These are phyloP conservation scores for Diploscapter pachys DNA, from an alignment of 1,140 invertebrate genomes.

Conservation along the genomic window DNA sequence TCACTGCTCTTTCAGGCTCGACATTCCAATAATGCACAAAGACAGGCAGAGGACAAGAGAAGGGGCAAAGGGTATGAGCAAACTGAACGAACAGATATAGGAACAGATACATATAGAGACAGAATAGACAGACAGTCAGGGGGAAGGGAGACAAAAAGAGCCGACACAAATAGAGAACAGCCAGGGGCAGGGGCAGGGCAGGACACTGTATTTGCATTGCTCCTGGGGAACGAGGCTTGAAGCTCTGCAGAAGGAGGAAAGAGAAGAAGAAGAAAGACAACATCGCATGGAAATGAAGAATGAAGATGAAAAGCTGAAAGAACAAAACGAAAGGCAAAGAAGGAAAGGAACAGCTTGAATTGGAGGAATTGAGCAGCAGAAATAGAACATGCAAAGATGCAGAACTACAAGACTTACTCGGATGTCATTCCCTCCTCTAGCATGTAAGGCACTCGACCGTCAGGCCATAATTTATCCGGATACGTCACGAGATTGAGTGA, in stretches of 20 bases:
- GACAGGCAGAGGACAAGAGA: too few relatives aligned
- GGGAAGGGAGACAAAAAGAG: too few relatives aligned
- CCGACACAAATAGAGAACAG: too few relatives aligned
- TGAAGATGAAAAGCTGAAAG: not conserved
- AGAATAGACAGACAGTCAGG: too few relatives aligned
- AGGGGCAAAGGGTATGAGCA: too few relatives aligned
- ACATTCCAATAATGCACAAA: too few relatives aligned
- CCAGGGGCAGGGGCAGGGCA: too few relatives aligned
- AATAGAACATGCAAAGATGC: too few relatives aligned
- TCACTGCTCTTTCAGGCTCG: too few relatives aligned
- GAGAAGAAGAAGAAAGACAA: slow-evolving; percentile 18
- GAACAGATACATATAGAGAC: too few relatives aligned
- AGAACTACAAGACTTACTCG: slow-evolving; percentile 36
- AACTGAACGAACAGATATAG: too few relatives aligned
- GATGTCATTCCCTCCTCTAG: slow-evolving; percentile 58
- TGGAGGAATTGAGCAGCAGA: not conserved
- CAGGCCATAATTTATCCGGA: slow-evolving; percentile 54
- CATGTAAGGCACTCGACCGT: slow-evolving; percentile 54
- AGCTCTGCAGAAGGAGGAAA: not conserved
- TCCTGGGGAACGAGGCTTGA: not conserved
- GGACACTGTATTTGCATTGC: too few relatives aligned
- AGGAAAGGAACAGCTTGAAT: slow-evolving; percentile 22
- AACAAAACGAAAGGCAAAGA: slow-evolving; percentile 2
- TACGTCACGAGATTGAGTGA: slow-evolving; percentile 55
- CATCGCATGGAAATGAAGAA: slow-evolving; percentile 20